A percentile compares a stretch with the other conserved stretches of the same genome.
phyloP scores from a whole-genome alignment of 2,797 vertebrate species.

The Dromococcyx pavoninus region DNA sequence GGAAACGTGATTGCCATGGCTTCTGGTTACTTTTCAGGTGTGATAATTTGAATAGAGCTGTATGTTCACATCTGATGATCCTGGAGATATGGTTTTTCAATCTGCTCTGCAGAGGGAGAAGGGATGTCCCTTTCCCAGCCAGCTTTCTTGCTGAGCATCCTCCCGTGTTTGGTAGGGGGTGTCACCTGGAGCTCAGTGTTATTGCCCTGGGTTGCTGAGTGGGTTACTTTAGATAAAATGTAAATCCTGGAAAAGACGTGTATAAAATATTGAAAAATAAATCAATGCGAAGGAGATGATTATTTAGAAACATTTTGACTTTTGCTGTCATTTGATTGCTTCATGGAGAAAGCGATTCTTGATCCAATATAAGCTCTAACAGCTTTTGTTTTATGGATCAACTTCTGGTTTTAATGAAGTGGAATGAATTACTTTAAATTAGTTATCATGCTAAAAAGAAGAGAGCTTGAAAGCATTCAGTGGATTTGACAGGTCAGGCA shows the following conservation, averaged over 20 bases:
- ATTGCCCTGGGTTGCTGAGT: neutral
- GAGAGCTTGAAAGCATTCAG: neutral
- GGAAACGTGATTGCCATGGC: fast-evolving
- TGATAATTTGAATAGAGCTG: fast-evolving
- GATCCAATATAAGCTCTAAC: neutral
- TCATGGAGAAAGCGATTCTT: neutral
- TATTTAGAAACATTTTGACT: neutral
- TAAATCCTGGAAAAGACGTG: fast-evolving
- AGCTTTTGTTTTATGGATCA: neutral
- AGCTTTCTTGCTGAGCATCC: neutral
- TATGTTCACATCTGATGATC: fast-evolving
- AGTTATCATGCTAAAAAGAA: neutral
- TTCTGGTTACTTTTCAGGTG: neutral
- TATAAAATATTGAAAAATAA: neutral
- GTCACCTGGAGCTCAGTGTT: neutral
- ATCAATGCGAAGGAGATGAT: fast-evolving
- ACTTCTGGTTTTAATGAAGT: neutral
- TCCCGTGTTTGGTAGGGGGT: fast-evolving
- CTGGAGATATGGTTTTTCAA: neutral
- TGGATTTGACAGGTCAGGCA: neutral
- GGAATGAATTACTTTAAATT: neutral
- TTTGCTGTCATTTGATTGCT: neutral
- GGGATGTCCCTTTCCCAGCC: too few species aligned
- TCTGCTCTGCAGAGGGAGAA: neutral
- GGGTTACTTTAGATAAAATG: fast-evolving